These are phyloP conservation scores for Neodiprion fabricii DNA, from an alignment of 1,140 invertebrate species.

Conservation along the genomic window DNA sequence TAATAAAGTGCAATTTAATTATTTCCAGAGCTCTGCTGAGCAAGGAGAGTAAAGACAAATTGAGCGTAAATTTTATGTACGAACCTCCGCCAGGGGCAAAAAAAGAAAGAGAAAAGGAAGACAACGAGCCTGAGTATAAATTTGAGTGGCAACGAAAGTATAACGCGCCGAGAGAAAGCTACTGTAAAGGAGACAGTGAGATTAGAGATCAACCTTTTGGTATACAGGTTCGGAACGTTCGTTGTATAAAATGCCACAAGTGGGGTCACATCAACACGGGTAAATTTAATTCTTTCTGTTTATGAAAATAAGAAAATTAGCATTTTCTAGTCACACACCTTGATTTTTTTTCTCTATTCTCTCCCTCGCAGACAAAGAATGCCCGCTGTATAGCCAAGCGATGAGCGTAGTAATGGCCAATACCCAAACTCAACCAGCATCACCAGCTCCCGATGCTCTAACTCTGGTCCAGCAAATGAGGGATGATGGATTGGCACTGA, in stretches of 20 bases:
- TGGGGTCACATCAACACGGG: conserved; percentile 99
- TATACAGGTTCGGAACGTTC: conserved; percentile 95
- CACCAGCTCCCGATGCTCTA: conserved; percentile 69
- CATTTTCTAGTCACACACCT: not conserved
- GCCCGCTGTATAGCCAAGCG: conserved; percentile 89
- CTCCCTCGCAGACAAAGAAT: conserved; percentile 80
- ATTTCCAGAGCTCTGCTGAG: conserved; percentile 87
- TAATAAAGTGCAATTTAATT: conserved; percentile 24
- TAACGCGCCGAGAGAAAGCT: conserved; percentile 97
- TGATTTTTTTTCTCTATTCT: conserved; percentile 12
- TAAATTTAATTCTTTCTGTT: conserved; percentile 33
- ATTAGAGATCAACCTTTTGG: conserved; percentile 99
- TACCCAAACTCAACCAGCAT: conserved; percentile 65
- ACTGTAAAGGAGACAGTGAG: conserved; percentile 94
- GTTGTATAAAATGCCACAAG: conserved; percentile 98
- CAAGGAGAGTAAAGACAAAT: conserved; percentile 97
- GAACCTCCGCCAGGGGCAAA: conserved; percentile 98
- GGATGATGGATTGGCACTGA: conserved; percentile 89
- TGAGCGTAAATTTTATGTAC: conserved; percentile 99
- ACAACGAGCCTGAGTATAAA: conserved; percentile 96
- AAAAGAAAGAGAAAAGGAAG: conserved; percentile 88
- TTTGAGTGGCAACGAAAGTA: conserved; percentile 99
- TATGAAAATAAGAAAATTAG: not conserved
- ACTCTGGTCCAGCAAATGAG: conserved; percentile 88
- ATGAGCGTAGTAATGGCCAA: conserved; percentile 68